Evolutionary conservation across 1,140 invertebrate species (phyloP).

Genomic region (Saccostrea glomerata): DNA sequence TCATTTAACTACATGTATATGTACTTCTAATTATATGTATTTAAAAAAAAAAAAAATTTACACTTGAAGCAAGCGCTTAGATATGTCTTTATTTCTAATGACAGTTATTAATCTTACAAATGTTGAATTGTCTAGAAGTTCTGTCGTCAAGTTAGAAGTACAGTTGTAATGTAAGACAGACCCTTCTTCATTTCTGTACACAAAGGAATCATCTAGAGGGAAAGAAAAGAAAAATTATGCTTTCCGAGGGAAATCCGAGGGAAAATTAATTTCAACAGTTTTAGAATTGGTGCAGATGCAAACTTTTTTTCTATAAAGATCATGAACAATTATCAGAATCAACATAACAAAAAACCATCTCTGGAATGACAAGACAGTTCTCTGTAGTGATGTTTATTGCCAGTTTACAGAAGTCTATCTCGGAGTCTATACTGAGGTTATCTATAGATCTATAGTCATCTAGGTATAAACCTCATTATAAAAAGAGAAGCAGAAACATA

Average conservation of each 20-base stretch:
- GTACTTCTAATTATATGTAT: too few species aligned
- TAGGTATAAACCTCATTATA: constrained; percentile 22
- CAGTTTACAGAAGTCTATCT: background rate
- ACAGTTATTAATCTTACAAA: constrained; percentile 84
- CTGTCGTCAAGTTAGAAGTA: constrained; percentile 84
- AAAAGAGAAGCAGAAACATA: constrained; percentile 39
- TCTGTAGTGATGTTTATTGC: background rate
- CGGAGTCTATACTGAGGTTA: background rate
- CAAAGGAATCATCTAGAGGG: constrained; percentile 64
- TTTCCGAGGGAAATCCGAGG: too few species aligned
- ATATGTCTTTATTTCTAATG: too few species aligned
- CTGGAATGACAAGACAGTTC: background rate
- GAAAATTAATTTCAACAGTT: too few species aligned
- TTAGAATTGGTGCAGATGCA: too few species aligned
- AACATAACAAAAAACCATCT: background rate
- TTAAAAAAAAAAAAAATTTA: too few species aligned
- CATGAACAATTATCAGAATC: background rate
- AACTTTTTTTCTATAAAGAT: background rate
- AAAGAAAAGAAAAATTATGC: constrained; percentile 21
- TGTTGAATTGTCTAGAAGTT: constrained; percentile 88
- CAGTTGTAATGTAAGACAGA: constrained; percentile 87
- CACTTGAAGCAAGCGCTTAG: too few species aligned
- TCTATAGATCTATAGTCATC: background rate
- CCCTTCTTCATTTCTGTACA: constrained; percentile 82
- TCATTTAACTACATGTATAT: too few species aligned